Percentiles rank a stretch among this genome's conserved stretches.
phyloP scores from a whole-genome alignment of 2,888 invertebrate species.

The Xylota segnis region DNA sequence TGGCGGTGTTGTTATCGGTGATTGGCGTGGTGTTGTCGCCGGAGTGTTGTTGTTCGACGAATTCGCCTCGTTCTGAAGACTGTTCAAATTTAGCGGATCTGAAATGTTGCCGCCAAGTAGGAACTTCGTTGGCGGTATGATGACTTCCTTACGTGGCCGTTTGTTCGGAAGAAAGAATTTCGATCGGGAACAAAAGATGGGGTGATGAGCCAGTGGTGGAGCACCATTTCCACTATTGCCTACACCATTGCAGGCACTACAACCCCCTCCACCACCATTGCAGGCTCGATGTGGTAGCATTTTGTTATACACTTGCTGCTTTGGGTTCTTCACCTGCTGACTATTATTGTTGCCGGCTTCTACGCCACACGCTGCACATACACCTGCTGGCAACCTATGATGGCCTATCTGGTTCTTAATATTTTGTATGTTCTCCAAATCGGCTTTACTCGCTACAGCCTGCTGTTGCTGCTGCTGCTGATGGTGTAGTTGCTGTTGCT shows the following conservation, averaged over 20 bases:
- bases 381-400: constrained; percentile 63
- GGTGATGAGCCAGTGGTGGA: constrained; percentile 65
- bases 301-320: constrained; percentile 82
- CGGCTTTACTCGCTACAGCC: constrained; percentile 80
- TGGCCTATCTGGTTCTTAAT: constrained; percentile 82
- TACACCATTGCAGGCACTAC: constrained; percentile 64
- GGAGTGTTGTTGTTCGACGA: constrained; percentile 91
- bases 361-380: constrained; percentile 64
- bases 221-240: constrained; percentile 64
- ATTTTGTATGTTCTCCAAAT: constrained; percentile 84
- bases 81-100: constrained; percentile 97
- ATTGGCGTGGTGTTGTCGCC: constrained; percentile 94
- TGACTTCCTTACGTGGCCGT: constrained; percentile 89
- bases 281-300: constrained; percentile 79
- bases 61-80: constrained; percentile 93
- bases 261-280: constrained; percentile 57
- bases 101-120: constrained; percentile 96
- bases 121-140: constrained; percentile 96
- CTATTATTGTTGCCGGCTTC: constrained; percentile 68
- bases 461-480: constrained; percentile 63
- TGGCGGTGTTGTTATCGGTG: constrained; percentile 84
- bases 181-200: constrained; percentile 84
- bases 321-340: constrained; percentile 74
- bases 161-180: constrained; percentile 91
- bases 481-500: constrained; percentile 63